Evolutionary conservation across 1,140 invertebrate species (phyloP).

Genomic region (Ditylenchus dipsaci): DNA sequence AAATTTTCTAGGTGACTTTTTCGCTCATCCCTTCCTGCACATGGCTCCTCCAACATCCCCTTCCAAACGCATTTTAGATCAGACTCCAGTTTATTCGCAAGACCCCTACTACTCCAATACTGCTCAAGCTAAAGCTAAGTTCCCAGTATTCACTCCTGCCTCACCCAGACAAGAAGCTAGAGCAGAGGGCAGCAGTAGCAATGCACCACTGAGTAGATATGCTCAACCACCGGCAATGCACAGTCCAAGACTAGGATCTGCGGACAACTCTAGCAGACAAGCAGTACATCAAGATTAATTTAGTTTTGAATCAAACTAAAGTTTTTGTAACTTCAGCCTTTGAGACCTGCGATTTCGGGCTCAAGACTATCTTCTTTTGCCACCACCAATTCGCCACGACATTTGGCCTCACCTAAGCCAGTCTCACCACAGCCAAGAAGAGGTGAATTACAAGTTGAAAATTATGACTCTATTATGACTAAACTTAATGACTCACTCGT

Average conservation of each 20-base stretch:
- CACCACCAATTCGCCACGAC: no score
- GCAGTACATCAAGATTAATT: background rate
- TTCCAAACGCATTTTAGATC: conserved; percentile 44
- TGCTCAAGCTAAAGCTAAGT: background rate
- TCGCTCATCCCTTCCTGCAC: conserved; percentile 50
- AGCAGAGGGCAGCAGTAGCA: background rate
- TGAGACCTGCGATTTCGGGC: background rate
- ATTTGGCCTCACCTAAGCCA: no score
- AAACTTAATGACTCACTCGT: no score
- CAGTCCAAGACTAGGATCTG: background rate
- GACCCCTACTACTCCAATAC: background rate
- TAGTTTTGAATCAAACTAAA: background rate
- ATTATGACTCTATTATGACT: no score
- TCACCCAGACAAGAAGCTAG: background rate
- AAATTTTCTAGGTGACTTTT: conserved; percentile 57
- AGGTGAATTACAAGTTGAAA: no score
- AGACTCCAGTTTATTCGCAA: background rate
- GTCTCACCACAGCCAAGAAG: no score
- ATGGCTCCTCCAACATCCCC: conserved; percentile 23
- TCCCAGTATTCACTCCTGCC: conserved; percentile 4
- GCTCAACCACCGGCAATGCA: background rate
- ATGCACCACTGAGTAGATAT: background rate
- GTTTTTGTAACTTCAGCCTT: background rate
- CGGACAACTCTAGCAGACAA: background rate
- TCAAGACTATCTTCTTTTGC: background rate